Conservation (phyloP, 2,888 invertebrate genomes). For the Leucophenga montana region DNA sequence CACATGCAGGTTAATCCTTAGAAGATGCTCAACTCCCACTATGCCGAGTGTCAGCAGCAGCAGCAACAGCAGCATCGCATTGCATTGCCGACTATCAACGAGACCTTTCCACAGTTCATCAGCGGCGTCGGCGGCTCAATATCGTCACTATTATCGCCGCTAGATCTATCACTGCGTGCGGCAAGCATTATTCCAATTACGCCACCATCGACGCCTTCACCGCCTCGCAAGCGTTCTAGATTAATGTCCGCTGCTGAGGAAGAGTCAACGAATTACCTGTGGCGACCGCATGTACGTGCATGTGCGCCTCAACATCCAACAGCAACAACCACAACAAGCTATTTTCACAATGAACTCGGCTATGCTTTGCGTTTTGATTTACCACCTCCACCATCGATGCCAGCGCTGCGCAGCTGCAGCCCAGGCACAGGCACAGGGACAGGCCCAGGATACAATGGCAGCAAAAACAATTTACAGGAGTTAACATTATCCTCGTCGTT, state of each 20-base stretch:
- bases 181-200: slow-evolving; percentile 71
- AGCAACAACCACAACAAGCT: slow-evolving; percentile 35
- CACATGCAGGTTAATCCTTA: neutral
- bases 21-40: slow-evolving; percentile 54
- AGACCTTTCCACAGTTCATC: slow-evolving; percentile 70
- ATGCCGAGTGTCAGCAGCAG: slow-evolving; percentile 31
- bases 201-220: slow-evolving; percentile 73
- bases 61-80: slow-evolving; percentile 28
- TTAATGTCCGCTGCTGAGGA: slow-evolving; percentile 60
- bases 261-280: slow-evolving; percentile 64
- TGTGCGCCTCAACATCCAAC: slow-evolving; percentile 24
- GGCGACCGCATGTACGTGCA: slow-evolving; percentile 64
- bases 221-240: slow-evolving; percentile 70
- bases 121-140: slow-evolving; percentile 29
- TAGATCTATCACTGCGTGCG: slow-evolving; percentile 71
- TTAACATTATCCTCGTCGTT: slow-evolving; percentile 52
- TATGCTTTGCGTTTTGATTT: slow-evolving; percentile 30
- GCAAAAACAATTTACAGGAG: neutral
- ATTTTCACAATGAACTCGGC: slow-evolving; percentile 33
- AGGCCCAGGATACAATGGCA: slow-evolving; percentile 17
- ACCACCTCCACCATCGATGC: neutral
- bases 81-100: slow-evolving; percentile 70
- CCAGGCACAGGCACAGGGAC: no score
- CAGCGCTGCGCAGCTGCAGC: slow-evolving; percentile 32
- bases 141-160: slow-evolving; percentile 65